These are phyloP conservation scores for Tetramorium bicarinatum DNA, from an alignment of 2,888 invertebrate species.

Conservation along the genomic window DNA sequence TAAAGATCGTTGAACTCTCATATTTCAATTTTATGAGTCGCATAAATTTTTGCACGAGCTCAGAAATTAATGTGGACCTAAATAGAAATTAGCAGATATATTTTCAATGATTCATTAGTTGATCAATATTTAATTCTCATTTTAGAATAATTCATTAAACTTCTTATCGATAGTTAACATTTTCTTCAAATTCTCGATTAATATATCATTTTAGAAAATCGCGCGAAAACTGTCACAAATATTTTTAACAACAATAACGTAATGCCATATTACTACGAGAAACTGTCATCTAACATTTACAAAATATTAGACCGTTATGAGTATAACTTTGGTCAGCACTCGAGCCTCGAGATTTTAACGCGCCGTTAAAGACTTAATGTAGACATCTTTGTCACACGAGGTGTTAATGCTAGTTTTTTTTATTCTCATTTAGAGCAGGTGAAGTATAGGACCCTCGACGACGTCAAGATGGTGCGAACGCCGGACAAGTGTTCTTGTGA, in stretches of 20 bases:
- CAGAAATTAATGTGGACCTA: neutral
- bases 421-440: slow-evolving; percentile 31
- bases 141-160: neutral
- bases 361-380: slow-evolving; percentile 9
- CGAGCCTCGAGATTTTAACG: slow-evolving; percentile 3
- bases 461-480: slow-evolving; percentile 48
- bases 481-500: slow-evolving; percentile 50
- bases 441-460: slow-evolving; percentile 31
- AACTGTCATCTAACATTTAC: neutral
- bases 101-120: neutral
- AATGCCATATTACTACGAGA: neutral
- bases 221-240: neutral
- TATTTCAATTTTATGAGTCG: neutral
- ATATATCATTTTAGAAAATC: neutral
- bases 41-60: neutral
- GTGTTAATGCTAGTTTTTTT: slow-evolving; percentile 39
- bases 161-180: no score
- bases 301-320: neutral
- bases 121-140: neutral
- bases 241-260: neutral
- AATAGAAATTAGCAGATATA: neutral
- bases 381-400: slow-evolving; percentile 45
- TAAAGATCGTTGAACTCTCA: slow-evolving; percentile 21
- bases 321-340: neutral
- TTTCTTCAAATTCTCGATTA: neutral